Base-by-base conservation (phyloP, 2,113 vertebrate species). In the Cebidichthys violaceus region DNA sequence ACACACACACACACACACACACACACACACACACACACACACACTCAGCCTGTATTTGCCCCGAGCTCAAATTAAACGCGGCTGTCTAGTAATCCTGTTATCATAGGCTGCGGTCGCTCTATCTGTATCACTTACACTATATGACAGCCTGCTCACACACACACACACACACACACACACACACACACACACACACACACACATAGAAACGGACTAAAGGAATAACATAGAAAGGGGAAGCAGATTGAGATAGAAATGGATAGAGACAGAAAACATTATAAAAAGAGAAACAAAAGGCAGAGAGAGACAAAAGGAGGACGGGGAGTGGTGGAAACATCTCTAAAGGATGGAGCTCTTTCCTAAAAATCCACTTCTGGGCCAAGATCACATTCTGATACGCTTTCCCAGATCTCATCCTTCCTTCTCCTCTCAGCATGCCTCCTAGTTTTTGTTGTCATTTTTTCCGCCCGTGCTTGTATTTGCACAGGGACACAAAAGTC, bases 31-130 rank as follows among this genome's bases (percentile, higher is more conserved):
- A 24, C 39, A 67, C 64, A 68, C 64, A 29, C 41, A 68, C 67
- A 20, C 73, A 66, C 59, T 45, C 61, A 65, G 41, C 41, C 72
- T 77, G 52, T 70, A 45, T 85, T 86, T 82, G 59, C 43, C 62
- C 75, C 37, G n/a, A 35, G 62, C 81, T 73, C 85, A 89, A 83
- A 90, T 85, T 57, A 89, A 88, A 88, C 82, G 73, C 61, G 65
- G 76, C 83, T 81, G 86, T 88, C 74, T 57, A 64, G 64, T 84
- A 88, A 91, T 89, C 79, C 88, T 88, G 88, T 88, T 92, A 90
- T 91, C 85, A 79, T 74, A 86, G 78, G 76, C 80, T 82, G 85
- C 6, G 83, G 83, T 74, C 1, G 59, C 72, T 79, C 76, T 89
- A 85, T 93, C 87, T 82, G 84, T 86, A 90, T 90, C 82, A 81